These are phyloP conservation scores for Oscarella lobularis DNA, from an alignment of 37 sponge, comb jelly and placozoan species.

Conservation along the genomic window DNA sequence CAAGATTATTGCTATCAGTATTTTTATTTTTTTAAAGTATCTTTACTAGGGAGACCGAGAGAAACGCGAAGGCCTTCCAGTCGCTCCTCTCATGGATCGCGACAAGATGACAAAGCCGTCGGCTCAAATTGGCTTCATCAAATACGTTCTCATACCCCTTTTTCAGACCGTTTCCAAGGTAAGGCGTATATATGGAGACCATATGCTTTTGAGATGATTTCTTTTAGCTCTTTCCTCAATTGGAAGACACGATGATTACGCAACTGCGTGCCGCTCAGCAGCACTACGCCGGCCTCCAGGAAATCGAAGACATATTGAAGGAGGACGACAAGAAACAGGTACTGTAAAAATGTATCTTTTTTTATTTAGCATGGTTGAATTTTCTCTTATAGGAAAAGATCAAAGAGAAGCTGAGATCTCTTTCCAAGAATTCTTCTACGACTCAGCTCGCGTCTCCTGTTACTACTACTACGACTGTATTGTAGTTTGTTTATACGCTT, in stretches of 20 bases:
- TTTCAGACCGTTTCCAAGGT: conserved; percentile 52
- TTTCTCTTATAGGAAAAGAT: too few relatives aligned
- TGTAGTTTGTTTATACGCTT: too few relatives aligned
- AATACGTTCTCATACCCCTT: conserved; percentile 59
- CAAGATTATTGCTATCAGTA: background rate
- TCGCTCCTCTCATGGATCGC: conserved; percentile 82
- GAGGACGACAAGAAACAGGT: too few relatives aligned
- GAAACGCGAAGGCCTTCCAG: conserved; percentile 72
- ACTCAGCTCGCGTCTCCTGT: too few relatives aligned
- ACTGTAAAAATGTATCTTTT: too few relatives aligned
- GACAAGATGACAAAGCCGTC: conserved; percentile 72
- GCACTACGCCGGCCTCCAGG: too few relatives aligned
- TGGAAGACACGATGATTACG: conserved; percentile 36
- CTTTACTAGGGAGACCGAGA: conserved; percentile 45
- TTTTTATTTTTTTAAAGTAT: background rate
- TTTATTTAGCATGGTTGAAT: too few relatives aligned
- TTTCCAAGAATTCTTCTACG: too few relatives aligned
- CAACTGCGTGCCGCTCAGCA: conserved; percentile 35
- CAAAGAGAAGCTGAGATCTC: too few relatives aligned
- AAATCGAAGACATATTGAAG: too few relatives aligned
- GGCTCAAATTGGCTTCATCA: conserved; percentile 80
- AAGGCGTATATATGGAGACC: background rate
- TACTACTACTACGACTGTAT: too few relatives aligned
- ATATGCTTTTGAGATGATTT: conserved; percentile 32
- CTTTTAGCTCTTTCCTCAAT: conserved; percentile 54